Conservation (phyloP, 2,888 invertebrate genomes). For the Cynaeus angustus region DNA sequence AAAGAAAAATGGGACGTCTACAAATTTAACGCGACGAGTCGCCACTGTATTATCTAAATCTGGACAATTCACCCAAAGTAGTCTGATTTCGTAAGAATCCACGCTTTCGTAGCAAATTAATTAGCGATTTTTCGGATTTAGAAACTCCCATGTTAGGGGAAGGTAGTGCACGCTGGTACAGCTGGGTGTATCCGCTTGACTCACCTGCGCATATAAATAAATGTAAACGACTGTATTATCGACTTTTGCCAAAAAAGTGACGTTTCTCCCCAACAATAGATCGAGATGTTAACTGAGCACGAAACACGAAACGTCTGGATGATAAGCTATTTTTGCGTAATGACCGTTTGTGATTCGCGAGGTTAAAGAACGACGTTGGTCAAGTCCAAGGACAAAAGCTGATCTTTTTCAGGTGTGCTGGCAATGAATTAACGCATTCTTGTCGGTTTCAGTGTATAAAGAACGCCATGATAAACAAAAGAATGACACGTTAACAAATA, state of each 20-base stretch:
- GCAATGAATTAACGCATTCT: background rate
- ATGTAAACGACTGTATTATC: background rate
- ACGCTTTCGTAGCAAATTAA: background rate
- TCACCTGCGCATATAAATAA: background rate
- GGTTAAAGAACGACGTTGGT: background rate
- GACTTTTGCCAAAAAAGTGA: slow-evolving; percentile 8
- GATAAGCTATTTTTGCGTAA: background rate
- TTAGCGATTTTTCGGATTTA: background rate
- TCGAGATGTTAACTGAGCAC: background rate
- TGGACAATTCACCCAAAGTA: background rate
- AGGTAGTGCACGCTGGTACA: background rate
- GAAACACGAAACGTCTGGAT: background rate
- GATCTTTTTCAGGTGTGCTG: background rate
- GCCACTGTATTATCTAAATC: background rate
- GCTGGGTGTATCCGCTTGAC: background rate
- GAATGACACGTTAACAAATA: too few species aligned
- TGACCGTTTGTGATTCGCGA: background rate
- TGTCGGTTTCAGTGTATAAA: too few species aligned
- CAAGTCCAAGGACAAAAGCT: background rate
- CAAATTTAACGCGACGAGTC: background rate
- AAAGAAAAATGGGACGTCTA: background rate
- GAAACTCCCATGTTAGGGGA: background rate
- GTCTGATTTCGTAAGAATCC: background rate
- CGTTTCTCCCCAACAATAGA: background rate
- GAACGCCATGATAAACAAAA: too few species aligned